Evolutionary conservation across 2,888 invertebrate genomes (phyloP), one percentile per base, ranked within the genome.

Genomic region (Aphodius granarius): DNA sequence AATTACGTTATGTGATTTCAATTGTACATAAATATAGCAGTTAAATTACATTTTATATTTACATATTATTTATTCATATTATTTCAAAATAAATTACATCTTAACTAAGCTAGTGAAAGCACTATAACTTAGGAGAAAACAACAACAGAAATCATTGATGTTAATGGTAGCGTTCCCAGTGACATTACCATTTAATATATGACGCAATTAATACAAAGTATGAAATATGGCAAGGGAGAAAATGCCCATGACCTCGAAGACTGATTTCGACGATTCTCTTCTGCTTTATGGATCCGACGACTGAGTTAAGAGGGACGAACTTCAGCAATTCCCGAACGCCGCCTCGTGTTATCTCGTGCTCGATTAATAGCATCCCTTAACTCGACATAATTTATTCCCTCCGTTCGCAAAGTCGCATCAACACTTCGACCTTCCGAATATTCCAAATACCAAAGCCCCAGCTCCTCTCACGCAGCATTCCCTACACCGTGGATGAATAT

Each of bases 351-450:
- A 78, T 79, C 77, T 81, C 78, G 77, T 73, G 73, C 76, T 76
- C 79, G 80, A 81, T 81, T 81, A 81, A 81, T 81, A 80, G 78
- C 75, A 75, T 78, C 73, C 78, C 79, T 78, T 79, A 78, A 73
- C 73, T 77, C 73, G 79, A 76, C 76, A 78, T 76, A 78, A 75
- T 75, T 76, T 74, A 74, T 74, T 63, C 74, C 63, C 21, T 74
- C 22, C 23, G 65, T 17, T 18, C 70, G 63, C 64, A 22, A 71
- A 64, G 43, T 43, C 43, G 43, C 43, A 13, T 43, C 43, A 43
- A 43, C 43, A 43, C 43, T 43, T 43, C 43, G 43, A 43, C 43
- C 43, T 43, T 43, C 13, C 43, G 43, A 43, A 43, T 43, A 43
- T 43, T 43, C 43, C 2, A 43, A 43, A 43, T 43, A 9, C 43